Evolutionary conservation across 2,888 invertebrate species (phyloP).

Genomic region (Dryobotodes eremita): DNA sequence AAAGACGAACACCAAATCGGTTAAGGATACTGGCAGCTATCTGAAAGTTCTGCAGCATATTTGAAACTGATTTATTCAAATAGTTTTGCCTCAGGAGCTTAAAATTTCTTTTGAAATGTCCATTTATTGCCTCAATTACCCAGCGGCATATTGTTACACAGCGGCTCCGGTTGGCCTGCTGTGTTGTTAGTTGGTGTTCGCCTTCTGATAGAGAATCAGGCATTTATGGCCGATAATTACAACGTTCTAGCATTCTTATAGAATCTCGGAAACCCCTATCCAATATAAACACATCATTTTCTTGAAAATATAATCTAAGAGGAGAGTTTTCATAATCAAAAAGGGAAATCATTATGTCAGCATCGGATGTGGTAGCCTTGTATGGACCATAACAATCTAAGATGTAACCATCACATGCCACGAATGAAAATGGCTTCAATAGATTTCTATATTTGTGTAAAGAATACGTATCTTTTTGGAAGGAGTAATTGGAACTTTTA

Average conservation of each 20-base stretch:
- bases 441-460: conserved; percentile 21
- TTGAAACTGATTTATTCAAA: conserved; percentile 23
- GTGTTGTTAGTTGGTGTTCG: conserved; percentile 35
- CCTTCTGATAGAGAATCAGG: conserved; percentile 35
- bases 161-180: conserved; percentile 36
- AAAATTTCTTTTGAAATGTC: conserved; percentile 26
- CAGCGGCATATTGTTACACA: conserved; percentile 38
- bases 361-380: conserved; percentile 36
- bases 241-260: conserved; percentile 25
- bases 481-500: conserved; percentile 34
- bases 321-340: conserved; percentile 28
- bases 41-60: conserved; percentile 28
- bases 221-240: conserved; percentile 20
- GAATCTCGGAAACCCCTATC: conserved; percentile 36
- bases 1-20: conserved; percentile 16
- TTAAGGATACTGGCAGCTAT: conserved; percentile 24
- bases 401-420: conserved; percentile 34
- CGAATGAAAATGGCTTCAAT: conserved; percentile 29
- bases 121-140: conserved; percentile 45
- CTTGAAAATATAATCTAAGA: conserved; percentile 33
- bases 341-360: conserved; percentile 20
- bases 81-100: conserved; percentile 40
- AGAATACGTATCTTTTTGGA: conserved; percentile 25
- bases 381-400: conserved; percentile 25
- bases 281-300: conserved; percentile 28